Evolutionary conservation across 2,113 vertebrate species (phyloP).

Genomic region (Tauraco erythrolophus): DNA sequence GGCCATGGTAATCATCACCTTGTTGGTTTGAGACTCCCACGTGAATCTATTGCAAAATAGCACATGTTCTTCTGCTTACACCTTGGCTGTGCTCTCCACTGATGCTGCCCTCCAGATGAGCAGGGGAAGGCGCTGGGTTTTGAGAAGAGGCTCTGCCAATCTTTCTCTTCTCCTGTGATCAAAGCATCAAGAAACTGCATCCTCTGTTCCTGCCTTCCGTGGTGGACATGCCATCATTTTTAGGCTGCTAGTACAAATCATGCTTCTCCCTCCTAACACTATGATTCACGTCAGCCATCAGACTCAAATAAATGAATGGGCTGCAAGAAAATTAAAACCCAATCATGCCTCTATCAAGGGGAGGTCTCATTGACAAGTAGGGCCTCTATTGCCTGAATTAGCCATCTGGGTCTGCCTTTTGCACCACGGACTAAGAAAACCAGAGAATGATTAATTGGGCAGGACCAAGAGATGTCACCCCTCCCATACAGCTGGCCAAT

Average conservation of each 20-base stretch:
- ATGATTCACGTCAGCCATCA: not conserved
- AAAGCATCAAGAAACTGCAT: not conserved
- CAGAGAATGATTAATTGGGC: not conserved
- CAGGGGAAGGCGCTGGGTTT: not conserved
- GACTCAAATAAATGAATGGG: conserved; percentile 14
- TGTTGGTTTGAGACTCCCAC: not conserved
- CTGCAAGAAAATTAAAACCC: conserved; percentile 17
- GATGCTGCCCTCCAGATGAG: not conserved
- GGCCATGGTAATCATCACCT: not conserved
- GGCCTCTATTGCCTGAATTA: conserved; percentile 16
- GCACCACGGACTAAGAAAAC: not conserved
- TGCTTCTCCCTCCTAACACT: not conserved
- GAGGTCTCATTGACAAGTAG: not conserved
- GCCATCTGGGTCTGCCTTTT: conserved; percentile 32
- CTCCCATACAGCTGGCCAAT: not conserved
- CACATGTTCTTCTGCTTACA: not conserved
- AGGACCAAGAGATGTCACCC: not conserved
- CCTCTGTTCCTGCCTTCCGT: not conserved
- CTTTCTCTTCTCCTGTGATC: not conserved
- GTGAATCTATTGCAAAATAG: not conserved
- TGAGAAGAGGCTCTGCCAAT: not conserved
- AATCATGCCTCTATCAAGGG: not conserved
- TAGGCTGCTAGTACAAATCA: not conserved
- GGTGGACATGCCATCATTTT: not conserved
- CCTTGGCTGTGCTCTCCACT: not conserved